Evolutionary conservation across 2,113 vertebrate genomes (phyloP).

Genomic region (Suricata suricatta): DNA sequence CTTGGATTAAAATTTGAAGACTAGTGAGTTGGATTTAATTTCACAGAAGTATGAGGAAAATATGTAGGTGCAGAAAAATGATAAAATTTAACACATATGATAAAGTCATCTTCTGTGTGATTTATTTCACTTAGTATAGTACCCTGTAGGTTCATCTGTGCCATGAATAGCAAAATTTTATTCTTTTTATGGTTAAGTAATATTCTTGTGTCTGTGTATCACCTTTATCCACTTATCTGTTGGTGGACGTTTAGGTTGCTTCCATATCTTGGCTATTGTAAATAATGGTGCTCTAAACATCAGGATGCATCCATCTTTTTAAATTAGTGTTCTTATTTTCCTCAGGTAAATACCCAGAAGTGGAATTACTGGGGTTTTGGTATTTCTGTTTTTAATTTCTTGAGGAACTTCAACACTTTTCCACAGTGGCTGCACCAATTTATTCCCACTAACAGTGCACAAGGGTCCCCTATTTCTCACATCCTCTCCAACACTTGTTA

Average conservation of each 20-base stretch:
- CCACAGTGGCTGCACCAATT: not conserved
- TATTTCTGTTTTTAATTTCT: not conserved
- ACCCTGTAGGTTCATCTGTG: not conserved
- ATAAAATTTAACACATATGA: not conserved
- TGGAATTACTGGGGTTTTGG: not conserved
- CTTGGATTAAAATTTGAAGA: constrained; percentile 29
- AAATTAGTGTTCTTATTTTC: not conserved
- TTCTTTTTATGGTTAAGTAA: not conserved
- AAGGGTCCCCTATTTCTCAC: not conserved
- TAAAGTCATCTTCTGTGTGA: not conserved
- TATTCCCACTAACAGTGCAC: not conserved
- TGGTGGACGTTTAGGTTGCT: not conserved
- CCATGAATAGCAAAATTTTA: not conserved
- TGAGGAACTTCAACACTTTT: not conserved
- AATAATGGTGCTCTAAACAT: not conserved
- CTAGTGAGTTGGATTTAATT: not conserved
- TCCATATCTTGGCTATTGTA: not conserved
- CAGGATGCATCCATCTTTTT: not conserved
- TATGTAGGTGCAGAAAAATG: not conserved
- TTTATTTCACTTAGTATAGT: not conserved
- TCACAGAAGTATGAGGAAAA: not conserved
- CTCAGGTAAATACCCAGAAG: not conserved
- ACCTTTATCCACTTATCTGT: not conserved
- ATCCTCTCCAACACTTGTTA: not conserved
- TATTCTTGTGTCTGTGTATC: not conserved